Evolutionary conservation across 2,888 invertebrate genomes (phyloP), one percentile per base, ranked within the genome.

Genomic region (Agrotis exclamationis): DNA sequence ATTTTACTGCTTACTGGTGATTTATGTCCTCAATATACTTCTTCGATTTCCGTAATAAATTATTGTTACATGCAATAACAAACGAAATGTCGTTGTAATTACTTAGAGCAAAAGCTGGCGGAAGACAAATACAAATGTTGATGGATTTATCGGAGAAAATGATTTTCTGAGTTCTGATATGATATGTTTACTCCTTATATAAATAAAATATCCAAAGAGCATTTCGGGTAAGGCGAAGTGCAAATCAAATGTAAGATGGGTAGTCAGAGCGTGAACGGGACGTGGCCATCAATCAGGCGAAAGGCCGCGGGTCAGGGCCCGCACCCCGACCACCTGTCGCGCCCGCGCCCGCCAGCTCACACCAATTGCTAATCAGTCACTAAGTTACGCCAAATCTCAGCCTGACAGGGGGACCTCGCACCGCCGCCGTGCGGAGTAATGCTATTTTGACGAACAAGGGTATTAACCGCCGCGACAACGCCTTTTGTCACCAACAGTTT

Each of bases 351-450:
- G 90, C 90, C 91, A 92, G 90, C 91, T 90, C 91, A 88, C 91
- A 93, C 90, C 93, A 93, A 94, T 93, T 93, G 94, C 96, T 95
- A 95, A 95, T 95, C 96, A 96, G 95, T 95, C 95, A 95, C 94
- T 94, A 94, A 94, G 94, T 93, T 93, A 91, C 92, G 91, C 93
- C 91, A 94, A 95, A 95, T 96, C 95, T 95, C 95, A 88, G 92
- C 88, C 84, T 91, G 93, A 92, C 93, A 93, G 89, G 89, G 89
- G 88, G 88, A 90, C 89, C 88, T 76, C 87, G 89, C 86, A 77
- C 85, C 84, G 89, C 88, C 86, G 77, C 85, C 84, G 90, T 87
- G 87, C 84, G 87, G 85, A 2, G 87, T 94, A 93, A 93, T 93
- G 92, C 89, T 92, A 89, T 94, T 95, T 93, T 94, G 92, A 94